Evolutionary conservation across 2,888 invertebrate genomes (phyloP), one percentile per base, ranked within the genome.

Genomic region (Asteroscopus sphinx): DNA sequence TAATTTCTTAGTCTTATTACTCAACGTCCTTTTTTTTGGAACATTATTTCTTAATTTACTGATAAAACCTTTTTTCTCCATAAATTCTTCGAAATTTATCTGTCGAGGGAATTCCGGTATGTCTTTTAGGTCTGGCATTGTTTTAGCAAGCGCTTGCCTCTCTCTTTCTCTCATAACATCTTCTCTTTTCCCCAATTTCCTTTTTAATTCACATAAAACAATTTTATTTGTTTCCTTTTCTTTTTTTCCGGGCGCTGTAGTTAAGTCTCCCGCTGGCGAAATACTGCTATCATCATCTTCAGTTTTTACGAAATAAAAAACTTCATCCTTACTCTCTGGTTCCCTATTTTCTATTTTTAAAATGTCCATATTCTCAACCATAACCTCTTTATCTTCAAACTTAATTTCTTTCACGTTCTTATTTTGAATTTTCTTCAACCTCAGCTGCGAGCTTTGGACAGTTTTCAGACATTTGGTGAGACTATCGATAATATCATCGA

Each of bases 141-240:
- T 93, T 80, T 93, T 94, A 1, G 79, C 87, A 11, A 94, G 68
- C 9, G 94, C 94, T 68, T 90, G 92, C 25, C 92, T 88, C 63
- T 94, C 94, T 55, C 94, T 83, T 60, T 93, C 94, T 1, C 94
- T 80, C 94, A 94, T 94, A 1, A 90, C 55, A 46, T 94, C 94
- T 47, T 94, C 94, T 66, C 94, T 77, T 68, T 91, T 92, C 33
- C 93, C 91, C 67, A 94, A 68, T 68, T 92, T 93, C 51, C 91
- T 85, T 78, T 86, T 92, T 36, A 94, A 71, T 67, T 94, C 94
- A 9, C 79, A 81, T 1, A 94, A 58, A 7, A 94, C 93, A 0
- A 93, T 78, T 77, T 88, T 91, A 1, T 90, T 89, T 0, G 85
- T 76, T 15, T 93, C 90, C 12, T 80, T 90, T 56, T 94, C 94